Conservation (phyloP, 2,797 vertebrate species). For the Scleropages formosus region DNA sequence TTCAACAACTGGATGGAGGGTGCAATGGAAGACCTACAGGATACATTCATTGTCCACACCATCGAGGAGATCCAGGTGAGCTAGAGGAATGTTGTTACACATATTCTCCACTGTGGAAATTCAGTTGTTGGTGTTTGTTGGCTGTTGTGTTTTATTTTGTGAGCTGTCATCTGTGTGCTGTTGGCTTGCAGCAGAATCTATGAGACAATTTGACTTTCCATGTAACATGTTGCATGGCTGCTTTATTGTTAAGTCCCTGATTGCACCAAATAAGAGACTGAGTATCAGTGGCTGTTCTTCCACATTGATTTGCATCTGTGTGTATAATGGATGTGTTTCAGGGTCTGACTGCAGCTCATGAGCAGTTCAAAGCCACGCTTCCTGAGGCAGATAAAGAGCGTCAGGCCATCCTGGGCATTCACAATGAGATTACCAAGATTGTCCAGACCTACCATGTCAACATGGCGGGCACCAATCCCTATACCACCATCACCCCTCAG, state of each 20-base stretch:
- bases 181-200: neutral
- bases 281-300: neutral
- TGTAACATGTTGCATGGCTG: no score
- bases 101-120: neutral
- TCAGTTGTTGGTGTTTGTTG: no score
- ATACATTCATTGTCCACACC: conserved; percentile 79
- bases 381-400: conserved; percentile 78
- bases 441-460: conserved; percentile 80
- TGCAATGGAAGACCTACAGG: conserved; percentile 80
- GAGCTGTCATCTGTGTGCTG: neutral
- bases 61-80: conserved; percentile 80
- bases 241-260: neutral
- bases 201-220: neutral
- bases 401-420: conserved; percentile 77
- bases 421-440: conserved; percentile 79
- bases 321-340: conserved; percentile 39
- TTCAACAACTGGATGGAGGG: conserved; percentile 86
- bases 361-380: conserved; percentile 79
- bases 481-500: conserved; percentile 74
- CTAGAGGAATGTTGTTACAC: neutral
- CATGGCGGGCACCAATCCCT: conserved; percentile 77
- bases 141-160: neutral
- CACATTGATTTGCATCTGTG: neutral
- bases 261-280: neutral
- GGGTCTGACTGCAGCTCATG: conserved; percentile 76